Evolutionary conservation across 2,113 vertebrate species (phyloP), one percentile per base, ranked within the genome.

Genomic region (Corydoras maculifer): DNA sequence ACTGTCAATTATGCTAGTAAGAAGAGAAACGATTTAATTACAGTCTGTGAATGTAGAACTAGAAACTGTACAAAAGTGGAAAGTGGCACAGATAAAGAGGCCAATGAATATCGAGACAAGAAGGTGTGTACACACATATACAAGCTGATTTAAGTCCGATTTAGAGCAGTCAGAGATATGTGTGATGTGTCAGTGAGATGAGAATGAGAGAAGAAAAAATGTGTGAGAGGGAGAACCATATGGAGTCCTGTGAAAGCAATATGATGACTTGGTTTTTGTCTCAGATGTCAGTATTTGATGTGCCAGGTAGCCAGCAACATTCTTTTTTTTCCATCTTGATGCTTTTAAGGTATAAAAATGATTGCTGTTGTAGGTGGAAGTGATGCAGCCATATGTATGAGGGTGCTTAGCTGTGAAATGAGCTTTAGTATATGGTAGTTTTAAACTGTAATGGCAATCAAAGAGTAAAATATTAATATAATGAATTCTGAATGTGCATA

Each of bases 251-350:
- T 62, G 60, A 51, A 15, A 66, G 54, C 57, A 58, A n/a, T 69
- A 51, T 10, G 11, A 50, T n/a, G 54, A 58, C 53, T 65, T 30
- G 10, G 30, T 48, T 65, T 15, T 48, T 72, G 30, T 57, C 12
- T n/a, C 31, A 30, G 54, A 72, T 58, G 13, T 31, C 53, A 63
- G 69, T 71, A 31, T 53, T 71, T 63, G 51, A 62, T 55, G 49
- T 15, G n/a, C 60, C 32, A 51, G 60, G 15, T 50, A 71, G 50
- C 18, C 25, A 15, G 62, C 58, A 12, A 50, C 62, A 30, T 72
- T 18, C 70, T 13, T 9, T 58, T 8, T 25, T 58, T 31, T n/a
- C 15, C 51, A 15, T 32, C 29, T 62, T 10, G 15, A 31, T 29
- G 32, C 18, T 64, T 64, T 57, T 57, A 64, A 63, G 51, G 51